Evolutionary conservation across 2,113 vertebrate species (phyloP).

Genomic region (Hyperoodon ampullatus): DNA sequence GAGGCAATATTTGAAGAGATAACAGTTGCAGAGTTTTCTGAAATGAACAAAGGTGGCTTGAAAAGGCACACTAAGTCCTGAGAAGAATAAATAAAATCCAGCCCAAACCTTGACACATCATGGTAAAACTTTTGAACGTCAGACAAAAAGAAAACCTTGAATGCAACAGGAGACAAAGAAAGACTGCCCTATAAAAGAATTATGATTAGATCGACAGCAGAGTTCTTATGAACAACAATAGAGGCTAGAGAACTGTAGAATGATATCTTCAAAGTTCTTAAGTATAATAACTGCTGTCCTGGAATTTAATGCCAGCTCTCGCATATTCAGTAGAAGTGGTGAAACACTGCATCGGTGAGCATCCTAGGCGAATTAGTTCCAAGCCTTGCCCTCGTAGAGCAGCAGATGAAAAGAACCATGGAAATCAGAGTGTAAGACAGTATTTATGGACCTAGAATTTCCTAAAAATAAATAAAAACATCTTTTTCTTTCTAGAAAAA

Average conservation of each 20-base stretch:
- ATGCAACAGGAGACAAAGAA: background rate
- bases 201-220: background rate
- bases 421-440: background rate
- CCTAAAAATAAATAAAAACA: background rate
- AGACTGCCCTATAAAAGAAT: background rate
- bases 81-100: background rate
- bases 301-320: background rate
- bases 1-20: background rate
- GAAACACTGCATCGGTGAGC: background rate
- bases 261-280: background rate
- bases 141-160: background rate
- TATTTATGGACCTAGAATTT: background rate
- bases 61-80: background rate
- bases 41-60: background rate
- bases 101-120: background rate
- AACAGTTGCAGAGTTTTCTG: background rate
- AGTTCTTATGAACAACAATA: background rate
- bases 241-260: background rate
- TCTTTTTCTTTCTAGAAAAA: background rate
- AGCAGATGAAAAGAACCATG: background rate
- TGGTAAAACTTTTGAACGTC: background rate
- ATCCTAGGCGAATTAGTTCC: background rate
- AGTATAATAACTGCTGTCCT: background rate
- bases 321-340: background rate
- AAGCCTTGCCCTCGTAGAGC: background rate